Evolutionary conservation across 2,888 invertebrate species (phyloP).

Genomic region (Deroplatys truncata): DNA sequence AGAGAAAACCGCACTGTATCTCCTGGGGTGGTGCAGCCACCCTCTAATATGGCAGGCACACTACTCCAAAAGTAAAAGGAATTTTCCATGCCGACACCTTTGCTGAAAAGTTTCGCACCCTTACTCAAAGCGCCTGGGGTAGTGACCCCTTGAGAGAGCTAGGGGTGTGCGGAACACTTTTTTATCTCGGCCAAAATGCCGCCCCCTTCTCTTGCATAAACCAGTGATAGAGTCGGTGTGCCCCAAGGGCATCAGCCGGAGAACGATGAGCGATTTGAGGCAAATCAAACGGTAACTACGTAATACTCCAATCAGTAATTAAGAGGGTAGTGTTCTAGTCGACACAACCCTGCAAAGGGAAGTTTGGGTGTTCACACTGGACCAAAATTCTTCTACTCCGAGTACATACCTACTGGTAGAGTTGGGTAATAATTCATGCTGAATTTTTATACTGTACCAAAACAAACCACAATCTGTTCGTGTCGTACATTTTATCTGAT

Average conservation of each 20-base stretch:
- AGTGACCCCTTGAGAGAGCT: neutral
- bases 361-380: too few species aligned
- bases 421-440: too few species aligned
- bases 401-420: too few species aligned
- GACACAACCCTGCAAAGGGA: too few species aligned
- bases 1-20: slow-evolving; percentile 4
- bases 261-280: neutral
- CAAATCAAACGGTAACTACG: neutral
- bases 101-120: slow-evolving; percentile 17
- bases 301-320: neutral
- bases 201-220: neutral
- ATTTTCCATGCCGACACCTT: slow-evolving; percentile 29
- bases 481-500: too few species aligned
- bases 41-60: neutral
- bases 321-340: neutral
- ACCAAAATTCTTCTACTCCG: too few species aligned
- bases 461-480: too few species aligned
- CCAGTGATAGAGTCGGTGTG: neutral
- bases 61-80: slow-evolving; percentile 22
- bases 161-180: neutral
- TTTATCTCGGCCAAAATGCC: neutral
- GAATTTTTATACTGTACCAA: too few species aligned
- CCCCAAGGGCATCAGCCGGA: neutral
- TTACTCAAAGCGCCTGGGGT: neutral
- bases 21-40: neutral